Evolutionary conservation across 2,113 vertebrate genomes (phyloP).

Genomic region (Pogona vitticeps): DNA sequence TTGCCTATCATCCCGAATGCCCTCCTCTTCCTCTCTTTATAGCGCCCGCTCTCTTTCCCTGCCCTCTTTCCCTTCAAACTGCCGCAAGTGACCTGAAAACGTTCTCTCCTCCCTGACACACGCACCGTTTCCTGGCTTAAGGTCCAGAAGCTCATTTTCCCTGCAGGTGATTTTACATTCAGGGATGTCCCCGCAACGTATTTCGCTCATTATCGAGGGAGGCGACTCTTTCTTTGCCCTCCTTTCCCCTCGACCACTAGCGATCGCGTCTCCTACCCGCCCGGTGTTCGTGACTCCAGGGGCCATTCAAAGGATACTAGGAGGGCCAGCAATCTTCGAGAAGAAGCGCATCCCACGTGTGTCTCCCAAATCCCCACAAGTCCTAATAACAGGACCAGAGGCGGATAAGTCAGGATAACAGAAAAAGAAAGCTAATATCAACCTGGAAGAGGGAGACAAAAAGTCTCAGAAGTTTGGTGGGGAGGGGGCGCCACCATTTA

Average conservation of each 20-base stretch:
- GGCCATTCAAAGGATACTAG: background rate
- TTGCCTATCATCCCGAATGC: background rate
- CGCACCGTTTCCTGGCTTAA: constrained; percentile 63
- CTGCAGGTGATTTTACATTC: constrained; percentile 26
- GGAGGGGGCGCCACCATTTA: background rate
- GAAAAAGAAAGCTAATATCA: background rate
- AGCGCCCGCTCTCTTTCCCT: constrained; percentile 54
- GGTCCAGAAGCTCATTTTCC: constrained; percentile 67
- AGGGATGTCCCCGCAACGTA: background rate
- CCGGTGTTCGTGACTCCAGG: background rate
- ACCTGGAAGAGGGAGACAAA: background rate
- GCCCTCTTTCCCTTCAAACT: background rate
- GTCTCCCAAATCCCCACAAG: background rate
- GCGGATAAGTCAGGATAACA: too few species aligned
- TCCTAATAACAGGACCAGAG: background rate
- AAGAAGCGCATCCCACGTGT: background rate
- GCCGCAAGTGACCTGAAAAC: constrained; percentile 75
- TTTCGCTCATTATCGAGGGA: background rate
- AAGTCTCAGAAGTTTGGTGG: background rate
- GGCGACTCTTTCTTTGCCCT: background rate
- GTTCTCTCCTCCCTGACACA: constrained; percentile 72
- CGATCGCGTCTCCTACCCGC: background rate
- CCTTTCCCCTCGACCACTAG: background rate
- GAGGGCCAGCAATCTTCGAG: background rate
- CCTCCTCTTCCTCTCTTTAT: background rate